Evolutionary conservation across 2,797 vertebrate genomes (phyloP).

Genomic region (Pantherophis alleghaniensis): DNA sequence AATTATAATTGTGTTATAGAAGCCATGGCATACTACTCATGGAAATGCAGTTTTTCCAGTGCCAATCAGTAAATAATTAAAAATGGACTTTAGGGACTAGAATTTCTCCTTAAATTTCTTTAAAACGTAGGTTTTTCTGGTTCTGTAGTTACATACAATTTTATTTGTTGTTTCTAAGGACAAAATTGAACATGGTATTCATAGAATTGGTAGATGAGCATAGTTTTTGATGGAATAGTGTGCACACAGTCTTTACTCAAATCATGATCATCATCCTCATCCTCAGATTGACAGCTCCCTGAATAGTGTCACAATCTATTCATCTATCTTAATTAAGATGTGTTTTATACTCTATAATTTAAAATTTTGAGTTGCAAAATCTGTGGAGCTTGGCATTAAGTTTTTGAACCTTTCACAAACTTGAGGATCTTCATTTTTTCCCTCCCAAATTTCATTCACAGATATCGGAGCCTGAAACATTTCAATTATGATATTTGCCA

Average conservation of each 20-base stretch:
- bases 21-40: background rate
- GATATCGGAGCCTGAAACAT: constrained; percentile 97
- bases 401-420: background rate
- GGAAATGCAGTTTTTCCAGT: background rate
- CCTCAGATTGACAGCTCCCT: background rate
- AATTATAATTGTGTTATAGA: background rate
- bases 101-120: background rate
- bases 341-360: background rate
- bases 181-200: background rate
- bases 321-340: background rate
- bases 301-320: background rate
- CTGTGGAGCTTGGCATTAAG: constrained; percentile 12
- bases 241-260: background rate
- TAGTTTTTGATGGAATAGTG: background rate
- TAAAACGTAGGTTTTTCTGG: background rate
- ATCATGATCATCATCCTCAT: background rate
- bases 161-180: background rate
- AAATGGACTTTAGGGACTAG: background rate
- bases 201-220: background rate
- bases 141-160: background rate
- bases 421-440: constrained; percentile 19
- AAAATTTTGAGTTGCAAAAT: background rate
- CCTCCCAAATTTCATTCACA: constrained; percentile 59
- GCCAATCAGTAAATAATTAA: background rate
- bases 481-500: constrained; percentile 99